Evolutionary conservation across 2,797 vertebrate genomes (phyloP).

Genomic region (Delichon dasypus): DNA sequence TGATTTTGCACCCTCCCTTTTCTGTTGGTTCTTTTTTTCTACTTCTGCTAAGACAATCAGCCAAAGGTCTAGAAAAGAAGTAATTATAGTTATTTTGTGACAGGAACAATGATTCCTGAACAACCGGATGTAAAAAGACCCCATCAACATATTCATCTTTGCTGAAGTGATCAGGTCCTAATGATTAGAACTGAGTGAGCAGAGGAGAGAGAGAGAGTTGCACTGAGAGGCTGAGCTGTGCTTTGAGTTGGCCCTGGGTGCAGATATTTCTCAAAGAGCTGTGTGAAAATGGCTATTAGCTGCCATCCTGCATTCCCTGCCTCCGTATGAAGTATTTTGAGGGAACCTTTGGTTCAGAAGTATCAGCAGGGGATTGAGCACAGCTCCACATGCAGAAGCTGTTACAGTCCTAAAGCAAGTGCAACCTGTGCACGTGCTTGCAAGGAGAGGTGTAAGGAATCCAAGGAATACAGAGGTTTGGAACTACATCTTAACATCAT

Average conservation of each 20-base stretch:
- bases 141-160: background rate
- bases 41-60: background rate
- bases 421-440: background rate
- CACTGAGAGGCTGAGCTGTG: background rate
- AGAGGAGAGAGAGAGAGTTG: background rate
- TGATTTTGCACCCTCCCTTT: background rate
- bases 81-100: constrained; percentile 10
- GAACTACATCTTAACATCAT: background rate
- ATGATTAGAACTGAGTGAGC: background rate
- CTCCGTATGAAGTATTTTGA: background rate
- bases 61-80: background rate
- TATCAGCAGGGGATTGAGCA: background rate
- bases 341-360: background rate
- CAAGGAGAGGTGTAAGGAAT: background rate
- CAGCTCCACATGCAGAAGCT: background rate
- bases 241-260: background rate
- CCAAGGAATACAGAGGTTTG: background rate
- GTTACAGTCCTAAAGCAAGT: background rate
- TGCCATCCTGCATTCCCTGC: fast-evolving
- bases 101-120: background rate
- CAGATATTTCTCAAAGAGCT: background rate
- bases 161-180: background rate
- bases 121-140: background rate
- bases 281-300: background rate
- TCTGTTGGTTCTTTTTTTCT: background rate